Conservation (phyloP, 2,888 invertebrate genomes). For the Agrochola macilenta region DNA sequence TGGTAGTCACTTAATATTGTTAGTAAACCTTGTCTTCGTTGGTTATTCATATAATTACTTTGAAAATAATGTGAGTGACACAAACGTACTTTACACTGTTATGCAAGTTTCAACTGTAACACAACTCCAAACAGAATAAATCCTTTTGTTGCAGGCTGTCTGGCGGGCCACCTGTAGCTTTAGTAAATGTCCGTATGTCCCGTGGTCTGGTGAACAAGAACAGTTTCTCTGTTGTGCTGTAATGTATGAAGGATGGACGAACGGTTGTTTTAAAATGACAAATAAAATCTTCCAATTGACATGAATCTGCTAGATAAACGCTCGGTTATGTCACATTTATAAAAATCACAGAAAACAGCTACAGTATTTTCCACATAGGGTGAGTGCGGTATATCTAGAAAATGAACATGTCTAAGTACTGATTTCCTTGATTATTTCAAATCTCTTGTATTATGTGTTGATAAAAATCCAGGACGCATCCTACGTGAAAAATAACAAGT, state of each 20-base stretch:
- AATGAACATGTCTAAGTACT: neutral
- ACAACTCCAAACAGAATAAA: constrained; percentile 45
- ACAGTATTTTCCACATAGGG: constrained; percentile 41
- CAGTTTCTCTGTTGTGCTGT: constrained; percentile 42
- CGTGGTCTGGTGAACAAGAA: constrained; percentile 28
- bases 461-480: neutral
- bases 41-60: constrained; percentile 34
- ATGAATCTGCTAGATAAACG: constrained; percentile 13
- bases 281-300: constrained; percentile 13
- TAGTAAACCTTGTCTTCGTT: constrained; percentile 17
- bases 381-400: neutral
- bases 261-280: constrained; percentile 33
- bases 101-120: constrained; percentile 47
- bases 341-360: constrained; percentile 12
- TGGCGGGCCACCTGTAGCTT: constrained; percentile 49
- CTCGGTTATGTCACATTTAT: neutral
- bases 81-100: constrained; percentile 52
- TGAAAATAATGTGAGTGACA: constrained; percentile 38
- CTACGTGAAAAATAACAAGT: constrained; percentile 31
- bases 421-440: neutral
- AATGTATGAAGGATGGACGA: constrained; percentile 46
- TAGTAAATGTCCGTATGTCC: constrained; percentile 17
- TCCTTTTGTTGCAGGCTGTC: constrained; percentile 42
- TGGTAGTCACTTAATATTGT: constrained; percentile 15
- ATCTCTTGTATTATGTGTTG: neutral